Conservation (phyloP, 1,140 invertebrate genomes). For the Megalonaias nervosa region DNA sequence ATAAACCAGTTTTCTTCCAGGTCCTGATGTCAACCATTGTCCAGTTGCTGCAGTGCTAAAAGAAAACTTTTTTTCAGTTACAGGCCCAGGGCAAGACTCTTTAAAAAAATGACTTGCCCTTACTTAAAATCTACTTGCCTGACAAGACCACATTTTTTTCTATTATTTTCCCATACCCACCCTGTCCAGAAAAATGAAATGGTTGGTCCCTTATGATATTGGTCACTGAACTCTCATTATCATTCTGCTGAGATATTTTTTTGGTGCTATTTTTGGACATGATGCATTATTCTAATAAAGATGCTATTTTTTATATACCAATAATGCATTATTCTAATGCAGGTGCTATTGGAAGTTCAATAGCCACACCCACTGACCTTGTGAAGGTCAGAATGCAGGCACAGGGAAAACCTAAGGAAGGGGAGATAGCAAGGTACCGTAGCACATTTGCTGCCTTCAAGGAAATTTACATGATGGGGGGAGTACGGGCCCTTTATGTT, state of each 20-base stretch:
- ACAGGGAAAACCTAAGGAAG: constrained; percentile 31
- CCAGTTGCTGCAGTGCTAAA: no score
- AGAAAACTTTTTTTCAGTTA: no score
- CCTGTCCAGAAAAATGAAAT: no score
- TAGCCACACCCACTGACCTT: constrained; percentile 60
- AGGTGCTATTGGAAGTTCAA: constrained; percentile 57
- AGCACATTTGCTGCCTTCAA: constrained; percentile 47
- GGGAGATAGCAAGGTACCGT: constrained; percentile 36
- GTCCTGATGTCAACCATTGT: no score
- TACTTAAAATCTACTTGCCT: no score
- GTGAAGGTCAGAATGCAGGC: constrained; percentile 59
- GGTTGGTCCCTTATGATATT: no score
- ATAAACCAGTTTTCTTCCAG: no score
- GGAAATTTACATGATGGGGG: constrained; percentile 44
- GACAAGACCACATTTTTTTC: no score
- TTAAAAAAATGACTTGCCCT: no score
- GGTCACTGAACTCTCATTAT: no score
- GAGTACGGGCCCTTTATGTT: constrained; percentile 47
- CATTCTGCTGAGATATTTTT: not conserved
- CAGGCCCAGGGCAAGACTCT: no score
- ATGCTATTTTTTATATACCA: not conserved
- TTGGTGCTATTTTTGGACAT: not conserved
- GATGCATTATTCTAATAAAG: not conserved
- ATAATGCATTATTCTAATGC: not conserved
- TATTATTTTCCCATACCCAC: no score